Evolutionary conservation across 2,888 invertebrate species (phyloP).

Genomic region (Papilio elwesi): DNA sequence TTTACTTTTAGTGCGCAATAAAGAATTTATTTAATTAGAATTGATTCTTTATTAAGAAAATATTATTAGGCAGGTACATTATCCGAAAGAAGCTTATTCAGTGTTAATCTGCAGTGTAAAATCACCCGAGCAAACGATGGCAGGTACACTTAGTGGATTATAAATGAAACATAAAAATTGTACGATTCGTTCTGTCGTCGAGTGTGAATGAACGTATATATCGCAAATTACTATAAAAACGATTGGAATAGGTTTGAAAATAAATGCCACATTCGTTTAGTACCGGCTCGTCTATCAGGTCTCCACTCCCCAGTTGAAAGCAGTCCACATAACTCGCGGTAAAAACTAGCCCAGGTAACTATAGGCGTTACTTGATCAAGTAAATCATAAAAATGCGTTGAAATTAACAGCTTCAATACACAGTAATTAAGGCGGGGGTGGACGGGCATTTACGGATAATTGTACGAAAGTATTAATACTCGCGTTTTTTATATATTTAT

Average conservation of each 20-base stretch:
- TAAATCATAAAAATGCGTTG: conserved; percentile 72
- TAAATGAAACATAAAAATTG: neutral
- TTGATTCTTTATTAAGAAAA: too few relatives aligned
- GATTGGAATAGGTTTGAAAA: conserved; percentile 28
- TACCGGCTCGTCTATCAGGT: conserved; percentile 39
- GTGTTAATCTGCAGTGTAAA: too few relatives aligned
- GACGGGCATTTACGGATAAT: neutral
- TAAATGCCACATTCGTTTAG: conserved; percentile 39
- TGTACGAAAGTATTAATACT: neutral
- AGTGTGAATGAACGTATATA: conserved; percentile 32
- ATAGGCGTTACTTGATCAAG: conserved; percentile 61
- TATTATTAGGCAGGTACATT: too few relatives aligned
- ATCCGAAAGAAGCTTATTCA: too few relatives aligned
- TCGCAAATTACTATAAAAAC: conserved; percentile 35
- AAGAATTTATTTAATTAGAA: too few relatives aligned
- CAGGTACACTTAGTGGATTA: too few relatives aligned
- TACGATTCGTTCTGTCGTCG: neutral
- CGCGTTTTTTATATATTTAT: too few relatives aligned
- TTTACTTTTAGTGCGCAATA: too few relatives aligned
- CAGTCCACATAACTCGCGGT: conserved; percentile 54
- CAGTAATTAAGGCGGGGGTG: neutral
- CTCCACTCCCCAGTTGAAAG: conserved; percentile 58
- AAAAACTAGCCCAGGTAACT: conserved; percentile 68
- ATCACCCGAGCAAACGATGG: too few relatives aligned
- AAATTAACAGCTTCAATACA: conserved; percentile 28